Evolutionary conservation across 1,140 invertebrate species (phyloP).

Genomic region (Hycleus cichorii): DNA sequence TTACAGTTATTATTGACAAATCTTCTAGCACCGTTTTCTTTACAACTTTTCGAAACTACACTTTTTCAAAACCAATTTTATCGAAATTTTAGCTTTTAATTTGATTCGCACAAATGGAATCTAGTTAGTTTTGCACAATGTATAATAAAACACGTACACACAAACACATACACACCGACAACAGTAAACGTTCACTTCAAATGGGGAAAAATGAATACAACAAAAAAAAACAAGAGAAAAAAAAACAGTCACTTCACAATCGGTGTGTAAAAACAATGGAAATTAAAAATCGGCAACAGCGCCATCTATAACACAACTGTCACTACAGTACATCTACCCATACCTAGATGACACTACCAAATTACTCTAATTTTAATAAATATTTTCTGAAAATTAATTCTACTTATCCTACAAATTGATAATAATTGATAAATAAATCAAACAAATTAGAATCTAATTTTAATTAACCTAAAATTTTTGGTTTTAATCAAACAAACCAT

Average conservation of each 20-base stretch:
- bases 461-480: too few species aligned
- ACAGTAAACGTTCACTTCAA: too few species aligned
- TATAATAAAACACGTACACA: not conserved
- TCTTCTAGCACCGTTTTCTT: not conserved
- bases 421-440: too few species aligned
- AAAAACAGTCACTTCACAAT: conserved; percentile 23
- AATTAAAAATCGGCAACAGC: conserved; percentile 24
- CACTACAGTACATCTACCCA: not conserved
- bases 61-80: not conserved
- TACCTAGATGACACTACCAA: too few species aligned
- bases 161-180: too few species aligned
- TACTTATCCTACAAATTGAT: too few species aligned
- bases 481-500: too few species aligned
- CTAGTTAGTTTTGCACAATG: not conserved
- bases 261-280: conserved; percentile 30
- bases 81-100: not conserved
- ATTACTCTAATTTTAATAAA: too few species aligned
- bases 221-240: conserved; percentile 5
- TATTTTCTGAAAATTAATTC: too few species aligned
- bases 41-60: not conserved
- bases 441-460: too few species aligned
- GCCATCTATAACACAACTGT: conserved; percentile 12
- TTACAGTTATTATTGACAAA: not conserved
- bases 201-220: too few species aligned
- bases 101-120: not conserved